These are phyloP conservation scores for Hybognathus amarus DNA, from an alignment of 2,797 vertebrate species.

Conservation along the genomic window DNA sequence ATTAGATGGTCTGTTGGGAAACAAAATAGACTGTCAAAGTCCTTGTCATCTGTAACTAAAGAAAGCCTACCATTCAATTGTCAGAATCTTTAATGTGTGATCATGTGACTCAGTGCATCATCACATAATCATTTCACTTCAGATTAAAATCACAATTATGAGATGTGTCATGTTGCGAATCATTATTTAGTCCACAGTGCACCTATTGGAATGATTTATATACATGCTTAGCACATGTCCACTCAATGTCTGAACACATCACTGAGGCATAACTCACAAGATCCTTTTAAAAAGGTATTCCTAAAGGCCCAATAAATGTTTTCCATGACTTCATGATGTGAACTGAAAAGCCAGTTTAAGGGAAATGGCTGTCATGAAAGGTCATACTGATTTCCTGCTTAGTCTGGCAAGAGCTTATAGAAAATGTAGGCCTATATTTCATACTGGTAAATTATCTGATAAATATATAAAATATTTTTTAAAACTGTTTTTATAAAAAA, in stretches of 20 bases:
- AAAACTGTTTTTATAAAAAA: no score
- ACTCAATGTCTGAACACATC: conserved; percentile 31
- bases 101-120: conserved; percentile 1
- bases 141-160: conserved; percentile 41
- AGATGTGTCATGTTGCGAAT: neutral
- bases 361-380: conserved; percentile 1
- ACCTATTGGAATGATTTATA: conserved; percentile 16
- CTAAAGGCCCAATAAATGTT: conserved; percentile 45
- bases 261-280: conserved; percentile 47
- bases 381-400: neutral
- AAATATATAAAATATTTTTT: no score
- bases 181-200: neutral
- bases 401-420: neutral
- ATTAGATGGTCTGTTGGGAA: neutral
- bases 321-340: conserved; percentile 50
- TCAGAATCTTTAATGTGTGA: conserved; percentile 14
- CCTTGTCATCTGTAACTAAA: neutral
- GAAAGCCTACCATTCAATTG: conserved; percentile 1
- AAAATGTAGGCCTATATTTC: neutral
- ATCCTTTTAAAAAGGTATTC: conserved; percentile 45
- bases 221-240: conserved; percentile 30
- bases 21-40: neutral
- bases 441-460: neutral
- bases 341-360: conserved; percentile 41
- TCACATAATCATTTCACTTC: conserved; percentile 28